These are phyloP conservation scores for Byasa hedistus DNA, from an alignment of 2,888 invertebrate genomes.

Conservation along the genomic window DNA sequence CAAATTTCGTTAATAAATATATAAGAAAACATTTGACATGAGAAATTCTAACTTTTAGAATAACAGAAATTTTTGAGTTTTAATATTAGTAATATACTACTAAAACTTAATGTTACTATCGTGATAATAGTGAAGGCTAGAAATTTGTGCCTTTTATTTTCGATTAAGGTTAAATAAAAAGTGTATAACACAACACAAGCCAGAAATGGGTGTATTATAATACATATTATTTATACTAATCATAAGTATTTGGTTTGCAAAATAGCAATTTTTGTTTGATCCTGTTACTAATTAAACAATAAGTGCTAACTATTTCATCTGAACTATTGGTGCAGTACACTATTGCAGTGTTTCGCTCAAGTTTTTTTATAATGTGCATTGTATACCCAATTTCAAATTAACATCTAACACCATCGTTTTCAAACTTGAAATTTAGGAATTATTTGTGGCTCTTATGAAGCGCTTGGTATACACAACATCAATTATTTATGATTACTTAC, in stretches of 20 bases:
- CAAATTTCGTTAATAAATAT: too few species aligned
- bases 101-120: too few species aligned
- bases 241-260: background rate
- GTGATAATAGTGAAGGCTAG: background rate
- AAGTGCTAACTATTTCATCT: constrained; percentile 13
- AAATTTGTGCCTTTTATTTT: background rate
- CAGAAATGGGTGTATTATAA: background rate
- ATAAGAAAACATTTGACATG: too few species aligned
- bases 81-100: too few species aligned
- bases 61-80: too few species aligned
- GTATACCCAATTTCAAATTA: background rate
- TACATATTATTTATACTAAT: background rate
- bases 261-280: background rate
- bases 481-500: constrained; percentile 60
- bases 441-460: constrained; percentile 25
- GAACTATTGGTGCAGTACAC: constrained; percentile 8
- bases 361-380: background rate
- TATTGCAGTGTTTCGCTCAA: constrained; percentile 1
- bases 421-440: background rate
- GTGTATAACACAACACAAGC: background rate
- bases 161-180: background rate
- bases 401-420: background rate
- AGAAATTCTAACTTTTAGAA: too few species aligned
- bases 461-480: constrained; percentile 31
- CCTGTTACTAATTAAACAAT: background rate